Percentiles rank a stretch among this genome's conserved stretches.
Evolutionary conservation across 2,797 vertebrate species (phyloP).

Genomic region (Mastacembelus armatus): DNA sequence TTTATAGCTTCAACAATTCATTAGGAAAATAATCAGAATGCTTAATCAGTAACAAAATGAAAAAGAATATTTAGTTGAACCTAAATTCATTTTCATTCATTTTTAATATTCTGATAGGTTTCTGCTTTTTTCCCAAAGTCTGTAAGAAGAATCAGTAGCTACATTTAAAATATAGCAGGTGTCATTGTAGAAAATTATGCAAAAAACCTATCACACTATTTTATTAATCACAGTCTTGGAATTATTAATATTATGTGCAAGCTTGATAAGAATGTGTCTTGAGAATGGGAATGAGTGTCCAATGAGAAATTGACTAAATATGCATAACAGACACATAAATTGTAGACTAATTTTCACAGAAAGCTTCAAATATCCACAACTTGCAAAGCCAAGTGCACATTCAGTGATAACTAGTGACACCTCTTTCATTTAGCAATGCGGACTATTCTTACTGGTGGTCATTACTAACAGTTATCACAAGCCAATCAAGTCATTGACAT

Average conservation of each 20-base stretch:
- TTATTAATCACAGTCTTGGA: background rate
- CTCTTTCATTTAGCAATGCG: slow-evolving; percentile 12
- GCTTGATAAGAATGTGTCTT: background rate
- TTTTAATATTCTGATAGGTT: background rate
- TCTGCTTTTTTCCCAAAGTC: background rate
- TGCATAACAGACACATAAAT: slow-evolving; percentile 3
- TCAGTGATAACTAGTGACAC: slow-evolving; percentile 32
- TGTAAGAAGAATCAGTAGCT: background rate
- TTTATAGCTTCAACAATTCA: background rate
- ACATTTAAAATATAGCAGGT: background rate
- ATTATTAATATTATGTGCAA: background rate
- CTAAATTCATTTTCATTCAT: background rate
- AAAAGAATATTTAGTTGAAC: background rate
- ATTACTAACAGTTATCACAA: slow-evolving; percentile 77
- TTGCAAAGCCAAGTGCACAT: slow-evolving; percentile 15
- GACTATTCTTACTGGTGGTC: slow-evolving; percentile 42
- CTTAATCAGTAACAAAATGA: background rate
- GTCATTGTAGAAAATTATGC: background rate
- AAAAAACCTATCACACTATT: background rate
- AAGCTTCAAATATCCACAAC: slow-evolving; percentile 27
- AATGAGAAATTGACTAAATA: background rate
- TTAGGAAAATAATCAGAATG: background rate
- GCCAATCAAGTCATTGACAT: slow-evolving; percentile 71
- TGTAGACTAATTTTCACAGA: slow-evolving; percentile 11
- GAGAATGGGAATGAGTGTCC: background rate